phyloP scores from a whole-genome alignment of 1,140 invertebrate species.

The Drosophila sproati region DNA sequence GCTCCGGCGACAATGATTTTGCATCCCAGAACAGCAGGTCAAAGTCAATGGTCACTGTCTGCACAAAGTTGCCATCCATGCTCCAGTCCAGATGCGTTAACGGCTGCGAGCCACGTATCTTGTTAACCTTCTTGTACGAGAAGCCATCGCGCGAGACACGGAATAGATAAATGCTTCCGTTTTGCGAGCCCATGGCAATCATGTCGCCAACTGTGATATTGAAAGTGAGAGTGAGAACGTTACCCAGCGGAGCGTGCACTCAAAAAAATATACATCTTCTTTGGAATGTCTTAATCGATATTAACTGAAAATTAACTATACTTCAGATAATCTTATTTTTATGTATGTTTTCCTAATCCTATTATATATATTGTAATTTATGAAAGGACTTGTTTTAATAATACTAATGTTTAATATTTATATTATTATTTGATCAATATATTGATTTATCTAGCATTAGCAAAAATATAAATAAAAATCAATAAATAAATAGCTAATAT shows the following conservation, averaged over 20 bases:
- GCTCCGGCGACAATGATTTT: slow-evolving; percentile 92
- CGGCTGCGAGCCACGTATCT: slow-evolving; percentile 92
- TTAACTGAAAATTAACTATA: neutral
- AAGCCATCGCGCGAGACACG: slow-evolving; percentile 93
- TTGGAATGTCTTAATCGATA: neutral
- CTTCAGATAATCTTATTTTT: too few relatives aligned
- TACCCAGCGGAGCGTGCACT: neutral
- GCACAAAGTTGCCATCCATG: slow-evolving; percentile 93
- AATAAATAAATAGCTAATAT: too few relatives aligned
- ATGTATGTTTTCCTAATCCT: too few relatives aligned
- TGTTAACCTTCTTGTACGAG: slow-evolving; percentile 94
- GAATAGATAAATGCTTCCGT: slow-evolving; percentile 94
- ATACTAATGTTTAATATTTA: too few relatives aligned
- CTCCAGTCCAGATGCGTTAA: slow-evolving; percentile 96
- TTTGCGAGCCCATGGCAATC: slow-evolving; percentile 95
- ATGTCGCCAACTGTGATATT: slow-evolving; percentile 91
- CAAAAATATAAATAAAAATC: too few relatives aligned
- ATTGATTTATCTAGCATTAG: too few relatives aligned
- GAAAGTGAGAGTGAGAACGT: neutral
- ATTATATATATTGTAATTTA: too few relatives aligned
- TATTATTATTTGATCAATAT: too few relatives aligned
- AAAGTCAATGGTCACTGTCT: slow-evolving; percentile 96
- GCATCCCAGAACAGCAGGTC: slow-evolving; percentile 95
- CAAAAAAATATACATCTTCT: neutral
- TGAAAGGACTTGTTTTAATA: too few relatives aligned